Conservation (phyloP, 92 coral and sea anemone genomes). For the Epizoanthus rinbou region DNA sequence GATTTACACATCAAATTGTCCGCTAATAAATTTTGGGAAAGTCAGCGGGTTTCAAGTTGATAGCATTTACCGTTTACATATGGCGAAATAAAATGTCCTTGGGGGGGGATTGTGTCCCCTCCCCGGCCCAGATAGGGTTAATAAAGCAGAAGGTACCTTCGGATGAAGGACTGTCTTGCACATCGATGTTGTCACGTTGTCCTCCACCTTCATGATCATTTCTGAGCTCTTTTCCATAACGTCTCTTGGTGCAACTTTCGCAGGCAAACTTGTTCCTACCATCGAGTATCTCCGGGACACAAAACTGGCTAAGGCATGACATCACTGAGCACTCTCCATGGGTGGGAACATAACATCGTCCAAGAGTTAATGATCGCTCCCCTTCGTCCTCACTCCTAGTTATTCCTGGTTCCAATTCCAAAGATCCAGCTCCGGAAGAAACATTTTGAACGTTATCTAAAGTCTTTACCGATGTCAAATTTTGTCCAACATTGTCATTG, state of each 20-base stretch:
- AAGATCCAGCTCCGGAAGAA: background rate
- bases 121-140: too few species aligned
- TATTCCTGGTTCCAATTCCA: conserved; percentile 27
- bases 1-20: too few species aligned
- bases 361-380: conserved; percentile 43
- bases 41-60: too few species aligned
- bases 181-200: conserved; percentile 13
- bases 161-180: conserved; percentile 37
- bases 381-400: conserved; percentile 10
- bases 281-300: conserved; percentile 83
- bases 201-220: conserved; percentile 6
- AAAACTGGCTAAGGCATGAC: conserved; percentile 86
- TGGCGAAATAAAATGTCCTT: too few species aligned
- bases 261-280: conserved; percentile 92
- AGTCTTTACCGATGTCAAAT: background rate
- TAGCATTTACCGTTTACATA: too few species aligned
- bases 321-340: conserved; percentile 79
- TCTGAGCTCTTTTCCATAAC: background rate
- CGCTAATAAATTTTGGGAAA: too few species aligned
- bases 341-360: conserved; percentile 59
- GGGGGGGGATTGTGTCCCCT: too few species aligned
- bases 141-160: background rate
- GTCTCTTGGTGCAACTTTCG: conserved; percentile 71
- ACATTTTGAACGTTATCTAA: background rate
- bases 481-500: background rate